A percentile compares a stretch with the other conserved stretches of the same genome.
These are phyloP conservation scores for Platycheirus rosarum DNA, from an alignment of 2,888 invertebrate genomes.

Conservation along the genomic window DNA sequence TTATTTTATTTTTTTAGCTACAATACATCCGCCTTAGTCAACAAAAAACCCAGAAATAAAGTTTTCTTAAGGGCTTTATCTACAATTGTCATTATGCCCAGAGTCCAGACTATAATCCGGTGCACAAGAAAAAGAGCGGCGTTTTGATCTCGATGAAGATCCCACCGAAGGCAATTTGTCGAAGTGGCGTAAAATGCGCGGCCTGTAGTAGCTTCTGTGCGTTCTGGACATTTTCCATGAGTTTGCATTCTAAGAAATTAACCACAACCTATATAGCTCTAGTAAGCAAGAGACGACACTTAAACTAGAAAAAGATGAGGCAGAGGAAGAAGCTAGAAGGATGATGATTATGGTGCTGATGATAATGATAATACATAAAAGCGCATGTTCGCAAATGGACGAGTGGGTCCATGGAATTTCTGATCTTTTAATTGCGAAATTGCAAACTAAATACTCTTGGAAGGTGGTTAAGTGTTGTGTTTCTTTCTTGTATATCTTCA, in stretches of 20 bases:
- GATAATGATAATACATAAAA: too few species aligned
- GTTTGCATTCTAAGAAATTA: conserved; percentile 57
- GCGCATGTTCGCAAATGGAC: conserved; percentile 27
- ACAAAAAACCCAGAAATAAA: not conserved
- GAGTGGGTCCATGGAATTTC: conserved; percentile 54
- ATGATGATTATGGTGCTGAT: too few species aligned
- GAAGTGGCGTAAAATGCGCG: too few species aligned
- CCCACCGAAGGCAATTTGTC: too few species aligned
- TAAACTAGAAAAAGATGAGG: not conserved
- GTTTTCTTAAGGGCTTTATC: not conserved
- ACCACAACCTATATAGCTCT: conserved; percentile 6
- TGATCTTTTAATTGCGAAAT: conserved; percentile 57
- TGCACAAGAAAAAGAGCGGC: not conserved
- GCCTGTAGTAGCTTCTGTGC: conserved; percentile 8
- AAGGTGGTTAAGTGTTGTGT: conserved; percentile 15
- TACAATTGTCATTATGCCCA: not conserved
- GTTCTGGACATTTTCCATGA: conserved; percentile 54
- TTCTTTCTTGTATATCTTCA: conserved; percentile 13
- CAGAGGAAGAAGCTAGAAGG: not conserved
- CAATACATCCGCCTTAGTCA: not conserved
- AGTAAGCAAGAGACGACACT: too few species aligned
- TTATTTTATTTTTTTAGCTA: not conserved
- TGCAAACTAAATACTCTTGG: conserved; percentile 42
- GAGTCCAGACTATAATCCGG: not conserved
- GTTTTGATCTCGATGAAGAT: conserved; percentile 48